Conservation (phyloP, 2,888 invertebrate species). For the Eupithecia dodoneata region DNA sequence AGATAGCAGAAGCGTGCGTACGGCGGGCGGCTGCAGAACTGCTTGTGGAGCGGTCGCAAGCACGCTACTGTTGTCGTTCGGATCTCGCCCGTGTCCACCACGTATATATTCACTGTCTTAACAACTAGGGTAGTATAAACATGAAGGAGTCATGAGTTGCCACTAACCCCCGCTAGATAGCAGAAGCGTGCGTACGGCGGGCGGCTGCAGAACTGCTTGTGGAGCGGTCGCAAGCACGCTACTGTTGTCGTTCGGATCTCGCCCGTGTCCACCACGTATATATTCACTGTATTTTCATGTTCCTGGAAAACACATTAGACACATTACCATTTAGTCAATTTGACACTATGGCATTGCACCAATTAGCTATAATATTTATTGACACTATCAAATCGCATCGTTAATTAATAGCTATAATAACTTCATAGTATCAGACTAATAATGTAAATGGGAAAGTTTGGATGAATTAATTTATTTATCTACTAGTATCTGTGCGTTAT, state of each 20-base stretch:
- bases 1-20: conserved; percentile 74
- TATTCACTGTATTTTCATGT: conserved; percentile 52
- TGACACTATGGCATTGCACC: too few species aligned
- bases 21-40: conserved; percentile 63
- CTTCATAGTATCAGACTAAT: too few species aligned
- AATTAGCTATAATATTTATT: too few species aligned
- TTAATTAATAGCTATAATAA: too few species aligned
- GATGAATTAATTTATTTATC: too few species aligned
- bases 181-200: conserved; percentile 74
- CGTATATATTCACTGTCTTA: conserved; percentile 17
- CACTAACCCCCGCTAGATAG: conserved; percentile 73
- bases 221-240: conserved; percentile 58
- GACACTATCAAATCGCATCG: too few species aligned
- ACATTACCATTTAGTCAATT: not conserved
- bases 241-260: conserved; percentile 51
- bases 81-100: conserved; percentile 72
- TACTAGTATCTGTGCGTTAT: too few species aligned
- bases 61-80: conserved; percentile 33
- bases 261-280: conserved; percentile 73
- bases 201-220: conserved; percentile 53
- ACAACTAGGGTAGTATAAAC: not conserved
- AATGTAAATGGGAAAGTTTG: too few species aligned
- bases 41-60: conserved; percentile 59
- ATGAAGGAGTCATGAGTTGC: not conserved
- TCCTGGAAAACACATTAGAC: conserved; percentile 46